phyloP scores from a whole-genome alignment of 2,888 invertebrate species.

The Parapristionchus giblindavisi region DNA sequence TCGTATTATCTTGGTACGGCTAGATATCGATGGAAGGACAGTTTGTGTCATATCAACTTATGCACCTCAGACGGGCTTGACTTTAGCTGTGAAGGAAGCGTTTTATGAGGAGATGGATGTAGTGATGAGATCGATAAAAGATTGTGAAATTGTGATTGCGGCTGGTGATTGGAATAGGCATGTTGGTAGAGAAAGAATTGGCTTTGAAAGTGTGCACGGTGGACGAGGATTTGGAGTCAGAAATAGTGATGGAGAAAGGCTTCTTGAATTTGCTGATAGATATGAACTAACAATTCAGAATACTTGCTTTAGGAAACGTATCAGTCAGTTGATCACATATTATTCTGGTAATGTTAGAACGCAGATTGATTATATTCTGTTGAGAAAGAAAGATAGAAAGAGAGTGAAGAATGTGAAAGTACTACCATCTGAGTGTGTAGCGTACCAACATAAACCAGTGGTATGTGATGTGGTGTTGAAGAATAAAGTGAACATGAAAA shows the following conservation, averaged over 20 bases:
- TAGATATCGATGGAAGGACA: neutral
- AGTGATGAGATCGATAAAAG: neutral
- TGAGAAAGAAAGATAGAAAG: constrained; percentile 11
- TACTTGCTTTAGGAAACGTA: constrained; percentile 2
- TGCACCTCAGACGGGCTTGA: constrained; percentile 10
- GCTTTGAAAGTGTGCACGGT: neutral
- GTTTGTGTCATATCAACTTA: neutral
- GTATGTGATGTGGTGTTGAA: constrained; percentile 15
- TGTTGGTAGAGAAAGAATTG: neutral
- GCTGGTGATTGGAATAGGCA: constrained; percentile 22
- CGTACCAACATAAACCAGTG: constrained; percentile 6
- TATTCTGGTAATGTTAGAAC: neutral
- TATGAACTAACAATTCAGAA: neutral
- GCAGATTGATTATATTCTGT: constrained; percentile 7
- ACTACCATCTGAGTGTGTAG: neutral
- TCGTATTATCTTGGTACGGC: neutral
- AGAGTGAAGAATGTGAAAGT: constrained; percentile 25
- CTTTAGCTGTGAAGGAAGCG: neutral
- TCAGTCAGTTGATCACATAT: constrained; percentile 8
- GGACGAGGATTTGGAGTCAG: neutral
- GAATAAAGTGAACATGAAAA: too few relatives aligned
- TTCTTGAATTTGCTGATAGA: constrained; percentile 11
- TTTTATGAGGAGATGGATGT: constrained; percentile 6
- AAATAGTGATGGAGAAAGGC: constrained; percentile 5
- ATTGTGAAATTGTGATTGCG: neutral